Conservation (phyloP, 92 coral and sea anemone genomes). For the Pocillopora meandrina region DNA sequence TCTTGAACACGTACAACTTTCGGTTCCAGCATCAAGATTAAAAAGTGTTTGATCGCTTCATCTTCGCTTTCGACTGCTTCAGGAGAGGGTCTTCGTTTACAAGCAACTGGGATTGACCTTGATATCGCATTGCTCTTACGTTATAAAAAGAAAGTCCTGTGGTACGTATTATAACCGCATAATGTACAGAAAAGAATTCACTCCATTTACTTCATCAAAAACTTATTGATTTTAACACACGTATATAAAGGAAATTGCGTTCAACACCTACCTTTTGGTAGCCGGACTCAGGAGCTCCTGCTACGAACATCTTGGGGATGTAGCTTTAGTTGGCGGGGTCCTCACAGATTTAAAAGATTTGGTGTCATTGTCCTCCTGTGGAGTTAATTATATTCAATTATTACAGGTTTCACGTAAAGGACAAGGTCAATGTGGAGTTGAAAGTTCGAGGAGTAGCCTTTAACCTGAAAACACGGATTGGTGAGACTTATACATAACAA, state of each 20-base stretch:
- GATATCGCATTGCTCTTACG: conserved; percentile 42
- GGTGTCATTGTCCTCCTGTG: too few species aligned
- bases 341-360: too few species aligned
- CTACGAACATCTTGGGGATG: too few species aligned
- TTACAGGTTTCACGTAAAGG: not conserved
- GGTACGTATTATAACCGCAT: conserved; percentile 29
- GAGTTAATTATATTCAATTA: not conserved
- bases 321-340: too few species aligned
- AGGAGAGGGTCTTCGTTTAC: conserved; percentile 52
- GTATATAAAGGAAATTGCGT: too few species aligned
- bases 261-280: too few species aligned
- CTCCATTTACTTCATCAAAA: too few species aligned
- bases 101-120: conserved; percentile 41
- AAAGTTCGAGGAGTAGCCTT: conserved; percentile 36
- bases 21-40: conserved; percentile 46
- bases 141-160: conserved; percentile 30
- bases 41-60: conserved; percentile 23
- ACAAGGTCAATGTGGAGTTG: conserved; percentile 28
- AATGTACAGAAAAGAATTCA: too few species aligned
- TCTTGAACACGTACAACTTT: not conserved
- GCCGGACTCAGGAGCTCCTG: too few species aligned
- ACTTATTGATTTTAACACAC: too few species aligned
- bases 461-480: conserved; percentile 44
- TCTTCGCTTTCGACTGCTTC: conserved; percentile 48
- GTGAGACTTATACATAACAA: conserved; percentile 19